phyloP scores from a whole-genome alignment of 2,888 invertebrate species.

The Bhutanitis thaidina region DNA sequence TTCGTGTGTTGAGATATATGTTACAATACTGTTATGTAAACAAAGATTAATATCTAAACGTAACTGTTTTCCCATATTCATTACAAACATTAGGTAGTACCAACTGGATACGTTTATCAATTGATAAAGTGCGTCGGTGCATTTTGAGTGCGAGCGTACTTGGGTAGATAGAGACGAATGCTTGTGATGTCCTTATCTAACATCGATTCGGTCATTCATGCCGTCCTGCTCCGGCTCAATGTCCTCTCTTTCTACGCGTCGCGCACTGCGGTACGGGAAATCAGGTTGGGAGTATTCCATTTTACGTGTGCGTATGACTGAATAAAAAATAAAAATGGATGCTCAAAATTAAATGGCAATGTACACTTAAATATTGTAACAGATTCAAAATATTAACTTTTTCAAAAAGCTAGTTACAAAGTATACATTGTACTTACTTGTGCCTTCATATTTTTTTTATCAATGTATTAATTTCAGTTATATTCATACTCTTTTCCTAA shows the following conservation, averaged over 20 bases:
- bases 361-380: too few species aligned
- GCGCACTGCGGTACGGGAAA: slow-evolving; percentile 17
- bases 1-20: too few species aligned
- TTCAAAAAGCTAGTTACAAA: too few species aligned
- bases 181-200: slow-evolving; percentile 19
- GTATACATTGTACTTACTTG: too few species aligned
- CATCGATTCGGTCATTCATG: slow-evolving; percentile 24
- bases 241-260: slow-evolving; percentile 12
- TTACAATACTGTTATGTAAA: too few species aligned
- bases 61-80: slow-evolving; percentile 6
- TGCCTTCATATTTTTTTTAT: too few species aligned
- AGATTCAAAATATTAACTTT: too few species aligned
- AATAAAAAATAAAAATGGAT: slow-evolving; percentile 1
- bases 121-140: slow-evolving; percentile 43
- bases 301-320: slow-evolving; percentile 7
- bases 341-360: neutral
- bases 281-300: slow-evolving; percentile 9
- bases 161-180: slow-evolving; percentile 41
- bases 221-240: slow-evolving; percentile 5
- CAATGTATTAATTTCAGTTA: too few species aligned
- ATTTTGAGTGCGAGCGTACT: slow-evolving; percentile 59
- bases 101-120: slow-evolving; percentile 14
- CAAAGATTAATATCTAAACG: slow-evolving; percentile 1
- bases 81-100: slow-evolving; percentile 15
- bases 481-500: too few species aligned